These are phyloP conservation scores for Halcyon senegalensis DNA, from an alignment of 2,113 vertebrate species.

Conservation along the genomic window DNA sequence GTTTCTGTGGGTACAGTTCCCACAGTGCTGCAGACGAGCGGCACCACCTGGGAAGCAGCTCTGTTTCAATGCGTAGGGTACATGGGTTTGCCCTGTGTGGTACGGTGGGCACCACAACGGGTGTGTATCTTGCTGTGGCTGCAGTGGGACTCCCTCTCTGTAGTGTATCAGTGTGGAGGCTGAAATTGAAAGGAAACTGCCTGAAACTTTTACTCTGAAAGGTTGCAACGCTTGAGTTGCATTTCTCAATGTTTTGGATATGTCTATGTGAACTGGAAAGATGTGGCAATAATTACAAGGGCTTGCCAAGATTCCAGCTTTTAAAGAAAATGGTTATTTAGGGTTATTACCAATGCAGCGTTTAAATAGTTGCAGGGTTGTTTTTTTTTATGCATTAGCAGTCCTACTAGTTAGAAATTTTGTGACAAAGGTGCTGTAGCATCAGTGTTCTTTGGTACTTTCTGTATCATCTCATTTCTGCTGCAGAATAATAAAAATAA, in stretches of 20 bases:
- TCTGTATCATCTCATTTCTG: neutral
- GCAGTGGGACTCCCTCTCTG: neutral
- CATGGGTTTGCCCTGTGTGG: neutral
- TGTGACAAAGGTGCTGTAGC: neutral
- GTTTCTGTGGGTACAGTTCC: neutral
- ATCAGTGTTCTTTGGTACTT: neutral
- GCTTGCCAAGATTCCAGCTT: neutral
- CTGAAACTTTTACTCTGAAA: neutral
- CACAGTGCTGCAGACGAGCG: rapidly evolving
- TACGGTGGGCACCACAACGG: neutral
- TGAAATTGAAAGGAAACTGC: neutral
- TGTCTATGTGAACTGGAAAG: neutral
- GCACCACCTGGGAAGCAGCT: rapidly evolving
- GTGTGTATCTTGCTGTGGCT: neutral
- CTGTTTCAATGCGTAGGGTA: rapidly evolving
- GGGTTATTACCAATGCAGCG: neutral
- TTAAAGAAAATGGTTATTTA: neutral
- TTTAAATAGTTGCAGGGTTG: neutral
- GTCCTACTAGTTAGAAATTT: neutral
- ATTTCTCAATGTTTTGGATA: neutral
- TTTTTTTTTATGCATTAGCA: neutral
- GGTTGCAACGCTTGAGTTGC: neutral
- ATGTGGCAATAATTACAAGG: neutral
- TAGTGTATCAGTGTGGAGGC: rapidly evolving
- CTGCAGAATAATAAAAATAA: neutral